Evolutionary conservation across 2,797 vertebrate species (phyloP), one percentile per base, ranked within the genome.

Genomic region (Propithecus perrieri): DNA sequence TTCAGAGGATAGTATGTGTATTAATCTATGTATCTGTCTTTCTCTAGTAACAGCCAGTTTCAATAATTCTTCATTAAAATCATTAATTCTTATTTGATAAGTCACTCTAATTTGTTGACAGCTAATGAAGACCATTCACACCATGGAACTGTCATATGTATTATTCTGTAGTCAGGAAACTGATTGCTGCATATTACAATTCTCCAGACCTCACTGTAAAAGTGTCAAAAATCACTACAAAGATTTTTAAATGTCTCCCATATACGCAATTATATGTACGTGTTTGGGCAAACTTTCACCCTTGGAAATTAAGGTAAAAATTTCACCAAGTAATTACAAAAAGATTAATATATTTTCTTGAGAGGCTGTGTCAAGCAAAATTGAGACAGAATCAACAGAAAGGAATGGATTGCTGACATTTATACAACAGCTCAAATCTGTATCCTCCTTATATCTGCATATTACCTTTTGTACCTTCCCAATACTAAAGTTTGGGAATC

Each of bases 11-110:
- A 90, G 81, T 76, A 43, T 26, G 11, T 46, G 28, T 76, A 93
- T 98, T 95, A 96, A 96, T 98, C 97, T 97, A 35, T 59, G 46
- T 26, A 84, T 88, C n/a, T 79, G 35, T 30, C 72, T 97, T 98
- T 97, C 95, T 96, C 94, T 75, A 92, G 17, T 74, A 93, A 76
- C 12, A 92, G 20, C 24, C 78, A 94, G 17, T 96, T 90, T 74
- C 79, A 96, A 83, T 76, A 85, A 97, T 97, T 98, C 94, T 97
- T 98, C 95, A 98, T 95, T 98, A 98, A 98, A 98, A 97, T 90
- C 10, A 7, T 86, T 96, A 90, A 81, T 69, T 97, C 97, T 97
- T 98, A 90, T 95, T 97, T 98, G 72, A 97, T 91, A 93, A 98
- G 81, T 2, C 6, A 86, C 85, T 96, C 55, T 84, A 96, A 97